A percentile compares a stretch with the other conserved stretches of the same genome.
Conservation (phyloP, 1,140 invertebrate species). For the Leptonema lineaticorne region DNA sequence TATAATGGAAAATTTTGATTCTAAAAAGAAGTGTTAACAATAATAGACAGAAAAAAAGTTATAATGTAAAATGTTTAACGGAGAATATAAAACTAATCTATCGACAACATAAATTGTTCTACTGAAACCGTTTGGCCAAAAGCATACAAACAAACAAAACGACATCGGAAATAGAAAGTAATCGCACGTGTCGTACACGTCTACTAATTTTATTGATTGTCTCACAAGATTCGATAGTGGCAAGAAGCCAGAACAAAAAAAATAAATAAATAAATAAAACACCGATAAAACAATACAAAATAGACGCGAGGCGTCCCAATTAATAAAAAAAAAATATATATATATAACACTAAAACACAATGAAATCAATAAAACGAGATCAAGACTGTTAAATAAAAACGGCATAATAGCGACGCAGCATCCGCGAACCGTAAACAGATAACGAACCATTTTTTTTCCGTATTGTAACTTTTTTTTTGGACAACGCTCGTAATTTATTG, state of each 20-base stretch:
- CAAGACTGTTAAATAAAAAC: not conserved
- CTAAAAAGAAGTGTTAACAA: too few species aligned
- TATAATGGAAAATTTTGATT: too few species aligned
- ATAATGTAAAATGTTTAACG: too few species aligned
- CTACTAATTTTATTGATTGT: constrained; percentile 20
- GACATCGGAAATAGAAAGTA: not conserved
- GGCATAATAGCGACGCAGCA: not conserved
- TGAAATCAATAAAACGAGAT: constrained; percentile 12
- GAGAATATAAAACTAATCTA: too few species aligned
- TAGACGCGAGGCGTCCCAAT: too few species aligned
- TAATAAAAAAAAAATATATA: too few species aligned
- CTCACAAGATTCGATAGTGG: constrained; percentile 12
- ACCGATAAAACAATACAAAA: constrained; percentile 16
- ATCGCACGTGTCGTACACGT: not conserved
- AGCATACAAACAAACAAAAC: not conserved
- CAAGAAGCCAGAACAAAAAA: too few species aligned
- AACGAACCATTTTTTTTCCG: too few species aligned
- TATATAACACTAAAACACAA: constrained; percentile 23
- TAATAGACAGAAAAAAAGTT: too few species aligned
- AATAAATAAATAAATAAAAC: too few species aligned
- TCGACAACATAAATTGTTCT: not conserved
- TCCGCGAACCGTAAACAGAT: constrained; percentile 10
- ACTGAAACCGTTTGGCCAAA: not conserved
- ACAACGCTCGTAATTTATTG: not conserved
- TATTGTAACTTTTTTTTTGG: not conserved